Base-by-base conservation (phyloP, 2,888 invertebrate species). In the Auanema freiburgensis region DNA sequence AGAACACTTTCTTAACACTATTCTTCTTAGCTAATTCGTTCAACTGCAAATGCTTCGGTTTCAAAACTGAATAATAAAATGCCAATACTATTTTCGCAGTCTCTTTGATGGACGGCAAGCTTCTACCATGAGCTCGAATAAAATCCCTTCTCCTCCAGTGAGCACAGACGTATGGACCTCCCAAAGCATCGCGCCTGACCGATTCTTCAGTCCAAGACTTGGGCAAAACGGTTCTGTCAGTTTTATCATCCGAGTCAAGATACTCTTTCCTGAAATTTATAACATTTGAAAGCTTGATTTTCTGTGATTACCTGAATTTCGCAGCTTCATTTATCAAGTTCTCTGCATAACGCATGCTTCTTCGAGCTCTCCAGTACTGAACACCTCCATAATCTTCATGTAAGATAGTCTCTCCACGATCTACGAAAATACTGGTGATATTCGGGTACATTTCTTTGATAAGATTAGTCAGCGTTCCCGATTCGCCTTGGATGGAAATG, bases 111-210 rank as follows among this genome's bases (percentile, higher is more conserved):
- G 89, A 89, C 14, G 96, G 95, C 5, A 92, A 88, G 59, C 91
- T 89, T 6, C 89, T 88, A 21, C 88, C 87, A 62, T 92, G 88
- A 1, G 91, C 90, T 53, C 88, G 86, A 0, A 92, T 86, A 85
- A 96, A 98, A 86, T 98, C 97, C 68, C 89, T 88, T 59, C 97
- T 87, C 75, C 97, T 87, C 84, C 95, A 88, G 85, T 98, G 98
- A 0, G 91, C 89, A 51, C 90, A 89, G 10, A 96, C 66, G 84
- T 92, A 97, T 0, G 90, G 89, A 0, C 87, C 87, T 18, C 87
- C 87, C 25, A 76, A 46, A 11, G 70, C 63, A 18, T 11, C 55
- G 25, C 72, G 18, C 21, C 23, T n/a, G 2, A 49, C 23, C 16
- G 18, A 40, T 24, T 66, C 63, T 12, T 64, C 57, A 42, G 12